These are phyloP conservation scores for Porites australiensis DNA, from an alignment of 64 coral and sea anemone species.

Conservation along the genomic window DNA sequence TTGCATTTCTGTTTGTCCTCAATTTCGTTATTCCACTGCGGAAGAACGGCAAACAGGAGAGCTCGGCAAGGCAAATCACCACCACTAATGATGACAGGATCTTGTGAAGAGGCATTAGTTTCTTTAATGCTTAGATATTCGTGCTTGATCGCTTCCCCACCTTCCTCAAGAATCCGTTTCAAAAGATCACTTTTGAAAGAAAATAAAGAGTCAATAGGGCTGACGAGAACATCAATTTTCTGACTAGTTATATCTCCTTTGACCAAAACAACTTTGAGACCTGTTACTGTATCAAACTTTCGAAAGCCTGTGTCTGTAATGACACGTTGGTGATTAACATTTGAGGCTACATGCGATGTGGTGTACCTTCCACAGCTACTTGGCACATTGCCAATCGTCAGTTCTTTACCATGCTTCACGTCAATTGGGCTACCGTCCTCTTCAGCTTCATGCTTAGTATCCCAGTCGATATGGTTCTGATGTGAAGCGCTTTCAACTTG, in stretches of 20 bases:
- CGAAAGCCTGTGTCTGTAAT: background rate
- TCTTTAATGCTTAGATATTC: background rate
- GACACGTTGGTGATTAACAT: background rate
- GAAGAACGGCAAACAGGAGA: conserved; percentile 10
- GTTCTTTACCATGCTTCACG: background rate
- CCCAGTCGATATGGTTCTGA: background rate
- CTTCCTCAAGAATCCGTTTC: background rate
- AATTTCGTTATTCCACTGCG: background rate
- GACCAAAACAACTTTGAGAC: background rate
- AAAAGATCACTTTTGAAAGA: background rate
- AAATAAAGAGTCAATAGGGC: background rate
- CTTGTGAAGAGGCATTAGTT: background rate
- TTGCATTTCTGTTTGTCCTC: background rate
- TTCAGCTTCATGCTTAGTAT: background rate
- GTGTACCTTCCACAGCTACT: background rate
- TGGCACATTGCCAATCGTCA: background rate
- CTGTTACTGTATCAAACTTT: background rate
- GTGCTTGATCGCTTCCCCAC: background rate
- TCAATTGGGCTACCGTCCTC: background rate
- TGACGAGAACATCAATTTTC: background rate
- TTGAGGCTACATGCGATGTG: background rate
- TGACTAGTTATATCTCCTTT: conserved; percentile 10
- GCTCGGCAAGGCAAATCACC: background rate
- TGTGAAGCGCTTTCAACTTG: too few relatives aligned
- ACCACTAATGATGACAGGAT: background rate